A percentile compares a stretch with the other conserved stretches of the same genome.
Conservation (phyloP, 2,113 vertebrate species). For the Scopus umbretta region DNA sequence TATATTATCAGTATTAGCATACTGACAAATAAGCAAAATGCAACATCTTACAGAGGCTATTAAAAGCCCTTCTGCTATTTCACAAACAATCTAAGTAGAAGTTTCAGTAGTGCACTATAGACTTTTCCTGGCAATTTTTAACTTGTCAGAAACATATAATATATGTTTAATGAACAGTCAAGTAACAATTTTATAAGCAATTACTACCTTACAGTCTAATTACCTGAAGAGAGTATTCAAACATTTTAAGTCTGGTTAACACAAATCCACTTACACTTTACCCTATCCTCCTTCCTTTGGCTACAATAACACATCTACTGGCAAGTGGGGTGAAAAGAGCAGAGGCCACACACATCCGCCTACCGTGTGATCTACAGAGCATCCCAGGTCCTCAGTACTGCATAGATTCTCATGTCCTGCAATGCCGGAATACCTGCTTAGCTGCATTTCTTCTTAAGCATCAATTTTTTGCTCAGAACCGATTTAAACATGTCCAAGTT, state of each 20-base stretch:
- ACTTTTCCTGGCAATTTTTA: background rate
- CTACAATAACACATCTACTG: background rate
- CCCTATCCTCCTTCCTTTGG: background rate
- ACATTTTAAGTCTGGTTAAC: background rate
- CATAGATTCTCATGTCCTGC: background rate
- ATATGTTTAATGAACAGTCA: background rate
- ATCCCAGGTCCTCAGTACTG: background rate
- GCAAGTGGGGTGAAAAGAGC: fast-evolving
- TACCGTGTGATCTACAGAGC: fast-evolving
- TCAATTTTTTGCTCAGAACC: background rate
- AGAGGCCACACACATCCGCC: background rate
- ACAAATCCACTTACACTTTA: background rate
- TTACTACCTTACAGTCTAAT: background rate
- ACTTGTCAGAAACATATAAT: background rate
- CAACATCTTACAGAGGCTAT: background rate
- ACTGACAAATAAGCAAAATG: background rate
- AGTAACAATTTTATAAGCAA: background rate
- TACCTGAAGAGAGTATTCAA: background rate
- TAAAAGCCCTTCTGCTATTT: background rate
- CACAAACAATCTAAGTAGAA: background rate
- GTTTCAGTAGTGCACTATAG: background rate
- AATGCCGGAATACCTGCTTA: background rate
- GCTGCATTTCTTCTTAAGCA: background rate
- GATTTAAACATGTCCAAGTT: background rate
- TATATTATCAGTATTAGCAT: background rate